A percentile compares a stretch with the other conserved stretches of the same genome.
Evolutionary conservation across 2,888 invertebrate species (phyloP).

Genomic region (Chelonus formosanus): DNA sequence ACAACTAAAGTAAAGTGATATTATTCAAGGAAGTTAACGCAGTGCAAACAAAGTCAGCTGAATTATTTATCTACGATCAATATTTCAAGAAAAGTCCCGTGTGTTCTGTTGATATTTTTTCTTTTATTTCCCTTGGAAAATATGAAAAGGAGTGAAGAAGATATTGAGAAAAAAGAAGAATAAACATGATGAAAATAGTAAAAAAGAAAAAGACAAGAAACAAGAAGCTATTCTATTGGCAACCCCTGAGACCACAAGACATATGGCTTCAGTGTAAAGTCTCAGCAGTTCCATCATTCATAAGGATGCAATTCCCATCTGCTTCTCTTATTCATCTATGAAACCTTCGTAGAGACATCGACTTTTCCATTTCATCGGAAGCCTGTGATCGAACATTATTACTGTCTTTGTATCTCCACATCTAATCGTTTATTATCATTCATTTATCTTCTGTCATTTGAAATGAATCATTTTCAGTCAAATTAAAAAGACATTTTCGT

Average conservation of each 20-base stretch:
- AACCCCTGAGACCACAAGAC: constrained; percentile 24
- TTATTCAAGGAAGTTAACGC: neutral
- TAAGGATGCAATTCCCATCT: constrained; percentile 25
- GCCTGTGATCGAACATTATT: constrained; percentile 7
- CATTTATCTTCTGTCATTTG: constrained; percentile 7
- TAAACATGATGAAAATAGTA: neutral
- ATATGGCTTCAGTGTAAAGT: constrained; percentile 31
- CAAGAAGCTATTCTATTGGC: constrained; percentile 25
- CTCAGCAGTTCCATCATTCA: constrained; percentile 37
- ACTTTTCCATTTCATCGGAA: constrained; percentile 25
- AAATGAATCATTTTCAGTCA: neutral
- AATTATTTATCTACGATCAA: constrained; percentile 31
- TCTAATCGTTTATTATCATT: constrained; percentile 1
- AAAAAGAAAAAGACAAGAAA: constrained; percentile 13
- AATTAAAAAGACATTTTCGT: too few relatives aligned
- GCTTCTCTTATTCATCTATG: constrained; percentile 19
- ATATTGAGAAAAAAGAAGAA: constrained; percentile 7
- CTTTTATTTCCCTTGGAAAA: constrained; percentile 16
- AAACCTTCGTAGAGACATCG: constrained; percentile 19
- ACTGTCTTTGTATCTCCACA: constrained; percentile 9
- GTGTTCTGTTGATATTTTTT: constrained; percentile 13
- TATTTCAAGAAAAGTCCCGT: constrained; percentile 25
- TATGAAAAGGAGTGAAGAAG: constrained; percentile 9
- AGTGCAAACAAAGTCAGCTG: constrained; percentile 21
- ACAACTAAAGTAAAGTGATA: neutral